Evolutionary conservation across 2,888 invertebrate genomes (phyloP).

Genomic region (Lottia scabra): DNA sequence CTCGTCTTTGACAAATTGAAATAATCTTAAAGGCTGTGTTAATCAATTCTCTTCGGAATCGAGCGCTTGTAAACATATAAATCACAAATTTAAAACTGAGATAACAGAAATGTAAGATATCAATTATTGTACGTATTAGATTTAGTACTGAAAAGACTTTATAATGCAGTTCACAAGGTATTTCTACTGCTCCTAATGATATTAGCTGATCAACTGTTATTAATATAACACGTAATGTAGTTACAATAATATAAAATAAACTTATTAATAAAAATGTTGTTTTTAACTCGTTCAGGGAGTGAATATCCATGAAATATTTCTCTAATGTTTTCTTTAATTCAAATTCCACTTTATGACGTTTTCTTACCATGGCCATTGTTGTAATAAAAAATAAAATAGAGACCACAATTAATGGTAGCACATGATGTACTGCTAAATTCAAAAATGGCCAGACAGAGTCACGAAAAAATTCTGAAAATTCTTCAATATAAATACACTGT

Average conservation of each 20-base stretch:
- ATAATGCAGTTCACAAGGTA: conserved; percentile 17
- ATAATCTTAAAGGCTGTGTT: conserved; percentile 8
- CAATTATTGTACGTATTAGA: conserved; percentile 34
- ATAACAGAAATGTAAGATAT: conserved; percentile 39
- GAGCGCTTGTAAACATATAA: conserved; percentile 43
- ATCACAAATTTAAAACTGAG: conserved; percentile 52
- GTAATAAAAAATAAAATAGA: conserved; percentile 42
- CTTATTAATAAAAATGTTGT: conserved; percentile 31
- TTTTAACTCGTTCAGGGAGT: conserved; percentile 46
- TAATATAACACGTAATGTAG: conserved; percentile 21
- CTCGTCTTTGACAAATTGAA: conserved; percentile 8
- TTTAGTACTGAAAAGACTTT: conserved; percentile 18
- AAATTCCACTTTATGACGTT: conserved; percentile 8
- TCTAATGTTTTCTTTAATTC: conserved; percentile 39
- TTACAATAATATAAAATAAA: conserved; percentile 29
- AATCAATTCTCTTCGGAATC: conserved; percentile 43
- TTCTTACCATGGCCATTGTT: conserved; percentile 13
- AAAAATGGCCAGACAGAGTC: conserved; percentile 58
- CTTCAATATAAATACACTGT: conserved; percentile 49
- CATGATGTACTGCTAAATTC: conserved; percentile 50
- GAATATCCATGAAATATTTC: conserved; percentile 55
- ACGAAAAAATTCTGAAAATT: conserved; percentile 51
- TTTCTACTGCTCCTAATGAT: conserved; percentile 14
- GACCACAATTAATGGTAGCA: conserved; percentile 53
- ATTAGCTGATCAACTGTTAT: conserved; percentile 24